Percentiles rank a stretch among this genome's conserved stretches.
Conservation (phyloP, 2,113 vertebrate genomes). For the Otis tarda region DNA sequence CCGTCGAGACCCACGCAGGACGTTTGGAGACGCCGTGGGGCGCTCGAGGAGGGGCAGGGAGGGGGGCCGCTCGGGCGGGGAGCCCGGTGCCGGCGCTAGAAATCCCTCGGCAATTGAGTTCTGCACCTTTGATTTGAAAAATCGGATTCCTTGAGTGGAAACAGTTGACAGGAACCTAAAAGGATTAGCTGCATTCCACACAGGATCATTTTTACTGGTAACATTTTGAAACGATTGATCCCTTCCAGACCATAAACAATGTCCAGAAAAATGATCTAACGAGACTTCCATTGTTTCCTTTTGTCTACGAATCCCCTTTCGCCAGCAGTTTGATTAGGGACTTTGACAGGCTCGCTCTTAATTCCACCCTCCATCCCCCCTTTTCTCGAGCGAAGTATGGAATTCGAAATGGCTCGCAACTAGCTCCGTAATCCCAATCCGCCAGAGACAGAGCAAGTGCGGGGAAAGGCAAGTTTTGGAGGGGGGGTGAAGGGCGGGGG, state of each 20-base stretch:
- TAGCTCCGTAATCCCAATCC: neutral
- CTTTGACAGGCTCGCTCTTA: conserved; percentile 34
- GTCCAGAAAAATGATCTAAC: conserved; percentile 78
- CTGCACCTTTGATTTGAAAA: conserved; percentile 79
- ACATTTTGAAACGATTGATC: conserved; percentile 79
- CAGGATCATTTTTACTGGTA: conserved; percentile 80
- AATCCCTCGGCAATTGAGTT: conserved; percentile 73
- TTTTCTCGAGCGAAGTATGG: neutral
- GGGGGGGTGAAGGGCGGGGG: no score
- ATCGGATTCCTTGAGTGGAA: conserved; percentile 78
- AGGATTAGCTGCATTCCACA: conserved; percentile 83
- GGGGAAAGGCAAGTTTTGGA: neutral
- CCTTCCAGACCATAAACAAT: conserved; percentile 75
- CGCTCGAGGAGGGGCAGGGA: neutral
- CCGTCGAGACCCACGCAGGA: neutral
- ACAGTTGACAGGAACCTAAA: conserved; percentile 79
- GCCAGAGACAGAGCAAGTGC: neutral
- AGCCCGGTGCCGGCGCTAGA: conserved; percentile 51
- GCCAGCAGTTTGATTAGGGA: conserved; percentile 12
- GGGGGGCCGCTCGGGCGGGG: neutral
- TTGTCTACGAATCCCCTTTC: conserved; percentile 55
- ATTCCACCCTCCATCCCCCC: neutral
- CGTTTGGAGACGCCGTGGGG: neutral
- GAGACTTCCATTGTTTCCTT: conserved; percentile 72
- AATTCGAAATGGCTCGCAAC: neutral